phyloP scores from a whole-genome alignment of 2,888 invertebrate species.

The Heliconius hortense region DNA sequence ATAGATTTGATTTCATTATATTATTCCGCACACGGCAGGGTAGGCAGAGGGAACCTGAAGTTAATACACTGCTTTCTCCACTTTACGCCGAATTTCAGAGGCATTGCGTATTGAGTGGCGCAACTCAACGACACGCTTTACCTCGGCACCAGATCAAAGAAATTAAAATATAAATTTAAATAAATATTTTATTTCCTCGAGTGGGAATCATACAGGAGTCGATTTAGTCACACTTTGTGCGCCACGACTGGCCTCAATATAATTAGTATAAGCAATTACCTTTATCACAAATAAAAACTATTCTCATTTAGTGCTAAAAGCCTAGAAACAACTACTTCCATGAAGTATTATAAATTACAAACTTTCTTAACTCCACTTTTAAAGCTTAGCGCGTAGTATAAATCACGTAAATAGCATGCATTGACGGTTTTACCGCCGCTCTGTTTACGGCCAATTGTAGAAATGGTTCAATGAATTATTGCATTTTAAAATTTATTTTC shows the following conservation, averaged over 20 bases:
- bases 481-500: slow-evolving; percentile 12
- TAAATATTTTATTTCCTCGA: too few species aligned
- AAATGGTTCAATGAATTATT: slow-evolving; percentile 23
- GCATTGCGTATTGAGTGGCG: too few species aligned
- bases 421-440: slow-evolving; percentile 42
- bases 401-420: slow-evolving; percentile 47
- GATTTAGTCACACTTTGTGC: neutral
- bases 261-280: neutral
- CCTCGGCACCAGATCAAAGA: too few species aligned
- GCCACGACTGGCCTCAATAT: neutral
- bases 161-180: too few species aligned
- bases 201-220: too few species aligned
- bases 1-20: too few species aligned
- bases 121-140: too few species aligned
- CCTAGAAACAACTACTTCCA: slow-evolving; percentile 28
- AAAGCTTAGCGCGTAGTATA: slow-evolving; percentile 40
- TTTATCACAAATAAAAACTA: neutral
- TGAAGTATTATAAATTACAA: slow-evolving; percentile 36
- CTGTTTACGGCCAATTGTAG: slow-evolving; percentile 29
- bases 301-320: slow-evolving; percentile 8
- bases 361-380: slow-evolving; percentile 40
- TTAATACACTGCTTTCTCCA: too few species aligned
- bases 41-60: too few species aligned
- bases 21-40: too few species aligned
- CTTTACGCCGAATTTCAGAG: too few species aligned